Conservation (phyloP, 2,888 invertebrate genomes). For the Drosophila macrospina region DNA sequence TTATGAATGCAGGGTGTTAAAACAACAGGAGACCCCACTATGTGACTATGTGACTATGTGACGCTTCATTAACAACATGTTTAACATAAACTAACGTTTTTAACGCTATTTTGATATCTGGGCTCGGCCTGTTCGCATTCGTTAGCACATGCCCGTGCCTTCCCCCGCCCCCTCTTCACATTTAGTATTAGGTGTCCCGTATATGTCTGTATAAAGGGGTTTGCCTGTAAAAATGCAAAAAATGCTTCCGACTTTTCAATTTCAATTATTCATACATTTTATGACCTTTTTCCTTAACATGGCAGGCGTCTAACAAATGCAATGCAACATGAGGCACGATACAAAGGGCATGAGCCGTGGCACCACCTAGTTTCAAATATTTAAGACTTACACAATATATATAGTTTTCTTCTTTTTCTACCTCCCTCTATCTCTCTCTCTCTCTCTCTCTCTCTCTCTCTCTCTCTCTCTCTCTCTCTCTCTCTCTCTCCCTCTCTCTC, state of each 20-base stretch:
- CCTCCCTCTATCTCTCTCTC: slow-evolving; percentile 9
- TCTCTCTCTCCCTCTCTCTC: slow-evolving; percentile 9
- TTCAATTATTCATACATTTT: slow-evolving; percentile 83
- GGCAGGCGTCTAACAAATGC: slow-evolving; percentile 56
- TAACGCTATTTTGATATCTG: slow-evolving; percentile 68
- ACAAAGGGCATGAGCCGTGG: slow-evolving; percentile 3
- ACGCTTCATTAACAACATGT: slow-evolving; percentile 71
- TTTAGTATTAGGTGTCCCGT: slow-evolving; percentile 5
- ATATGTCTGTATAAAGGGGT: slow-evolving; percentile 3
- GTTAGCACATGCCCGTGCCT: slow-evolving; percentile 36
- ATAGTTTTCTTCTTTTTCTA: slow-evolving; percentile 41
- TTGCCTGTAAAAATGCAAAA: slow-evolving; percentile 56
- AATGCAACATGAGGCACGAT: slow-evolving; percentile 38
- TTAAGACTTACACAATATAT: slow-evolving; percentile 68
- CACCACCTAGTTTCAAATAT: slow-evolving; percentile 72
- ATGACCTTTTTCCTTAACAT: slow-evolving; percentile 78
- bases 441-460: slow-evolving; percentile 27
- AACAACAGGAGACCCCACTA: slow-evolving; percentile 8
- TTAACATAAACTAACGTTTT: slow-evolving; percentile 75
- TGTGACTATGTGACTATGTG: slow-evolving; percentile 38
- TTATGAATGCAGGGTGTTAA: slow-evolving; percentile 3
- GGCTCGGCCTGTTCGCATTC: slow-evolving; percentile 30
- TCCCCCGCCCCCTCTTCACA: background rate
- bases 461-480: slow-evolving; percentile 13
- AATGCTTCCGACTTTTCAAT: slow-evolving; percentile 83